A percentile compares a stretch with the other conserved stretches of the same genome.
phyloP scores from a whole-genome alignment of 2,888 invertebrate species.

The Nipponacmea schrenckii region DNA sequence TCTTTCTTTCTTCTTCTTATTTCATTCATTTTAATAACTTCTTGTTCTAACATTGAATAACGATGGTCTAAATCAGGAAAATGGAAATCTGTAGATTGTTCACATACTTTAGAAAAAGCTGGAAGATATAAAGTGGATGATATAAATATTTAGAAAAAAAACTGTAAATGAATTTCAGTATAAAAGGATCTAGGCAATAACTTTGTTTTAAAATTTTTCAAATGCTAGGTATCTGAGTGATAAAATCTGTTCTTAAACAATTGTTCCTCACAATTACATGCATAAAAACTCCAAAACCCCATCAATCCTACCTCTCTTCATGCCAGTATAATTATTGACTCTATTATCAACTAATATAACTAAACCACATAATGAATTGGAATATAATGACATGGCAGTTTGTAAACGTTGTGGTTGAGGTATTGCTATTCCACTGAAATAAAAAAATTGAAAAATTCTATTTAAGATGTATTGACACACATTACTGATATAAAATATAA shows the following conservation, averaged over 20 bases:
- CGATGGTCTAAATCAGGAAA: conserved; percentile 88
- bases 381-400: conserved; percentile 93
- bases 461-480: too few relatives aligned
- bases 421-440: conserved; percentile 74
- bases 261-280: too few relatives aligned
- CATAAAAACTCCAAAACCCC: too few relatives aligned
- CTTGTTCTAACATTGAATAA: conserved; percentile 73
- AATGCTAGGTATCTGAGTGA: too few relatives aligned
- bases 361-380: conserved; percentile 86
- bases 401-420: conserved; percentile 85
- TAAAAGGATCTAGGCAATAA: too few relatives aligned
- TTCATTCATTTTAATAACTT: conserved; percentile 53
- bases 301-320: conserved; percentile 74
- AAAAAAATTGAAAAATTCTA: not conserved
- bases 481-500: too few relatives aligned
- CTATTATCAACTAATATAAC: conserved; percentile 83
- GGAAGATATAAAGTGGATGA: conserved; percentile 40
- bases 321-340: conserved; percentile 75
- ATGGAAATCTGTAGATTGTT: conserved; percentile 92
- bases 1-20: conserved; percentile 44
- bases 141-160: not conserved
- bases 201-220: too few relatives aligned
- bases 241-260: too few relatives aligned
- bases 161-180: too few relatives aligned
- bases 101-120: conserved; percentile 79